Evolutionary conservation across 2,113 vertebrate species (phyloP), one percentile per base, ranked within the genome.

Genomic region (Antechinus stuartii): DNA sequence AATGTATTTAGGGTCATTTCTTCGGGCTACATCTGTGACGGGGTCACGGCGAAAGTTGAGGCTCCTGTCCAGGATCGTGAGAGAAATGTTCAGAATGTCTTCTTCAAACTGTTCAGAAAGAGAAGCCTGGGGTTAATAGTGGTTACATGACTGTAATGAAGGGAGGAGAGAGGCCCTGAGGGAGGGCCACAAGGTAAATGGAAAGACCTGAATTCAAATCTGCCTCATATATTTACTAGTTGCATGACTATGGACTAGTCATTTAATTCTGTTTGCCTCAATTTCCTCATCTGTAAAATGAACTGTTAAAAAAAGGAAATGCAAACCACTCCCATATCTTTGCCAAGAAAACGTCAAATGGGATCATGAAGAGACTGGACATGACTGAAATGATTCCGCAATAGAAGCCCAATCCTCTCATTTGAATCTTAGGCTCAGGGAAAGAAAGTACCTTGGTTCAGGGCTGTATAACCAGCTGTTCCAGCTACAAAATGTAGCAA

Each of bases 1-100:
- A 54, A 99, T 7, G 0, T 99, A 99, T 92, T 91, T 97, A 96
- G 99, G 99, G 92, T 99, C 98, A 0, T 97, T 95, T 53, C 99
- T 97, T 94, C 93, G 98, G 50, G 98, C 97, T 0, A 97, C 96
- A 0, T 99, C 99, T 0, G 98, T 98, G 30, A 26, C 1, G 0
- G 98, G 95, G 89, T 99, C 98, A 56, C 98, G 97, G 4, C 97
- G 98, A 95, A 98, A 97, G 94, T 98, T 98, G 12, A 99, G 91
- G 95, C 98, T 99, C 23, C 91, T 97, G 89, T 99, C 98, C 97
- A 99, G 46, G 42, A 99, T 93, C 1, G 97, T 30, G 47, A 99
- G 98, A 97, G 98, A 98, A 91, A 98, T 98, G 46, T 96, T 95
- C 96, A 99, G 96, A 95, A 98, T 98, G 42, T 96, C 97, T n/a